These are phyloP conservation scores for Ridgeia piscesae DNA, from an alignment of 1,140 invertebrate species.

Conservation along the genomic window DNA sequence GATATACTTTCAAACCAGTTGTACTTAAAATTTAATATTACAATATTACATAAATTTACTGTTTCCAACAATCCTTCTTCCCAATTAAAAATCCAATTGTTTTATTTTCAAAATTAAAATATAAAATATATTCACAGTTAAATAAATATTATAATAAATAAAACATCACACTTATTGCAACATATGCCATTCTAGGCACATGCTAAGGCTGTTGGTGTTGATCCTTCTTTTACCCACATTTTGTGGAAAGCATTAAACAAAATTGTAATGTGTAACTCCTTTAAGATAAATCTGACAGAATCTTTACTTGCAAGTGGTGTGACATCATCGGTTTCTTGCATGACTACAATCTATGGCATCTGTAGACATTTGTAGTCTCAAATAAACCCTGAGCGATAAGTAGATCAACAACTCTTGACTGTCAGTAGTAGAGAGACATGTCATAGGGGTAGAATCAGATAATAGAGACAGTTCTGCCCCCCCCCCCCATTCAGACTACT, in stretches of 20 bases:
- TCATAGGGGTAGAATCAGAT: background rate
- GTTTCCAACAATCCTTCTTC: too few relatives aligned
- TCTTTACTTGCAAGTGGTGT: background rate
- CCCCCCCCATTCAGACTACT: background rate
- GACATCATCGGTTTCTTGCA: background rate
- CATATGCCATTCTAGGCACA: too few relatives aligned
- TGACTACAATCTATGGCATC: background rate
- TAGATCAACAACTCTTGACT: background rate
- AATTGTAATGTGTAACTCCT: background rate
- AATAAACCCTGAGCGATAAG: background rate
- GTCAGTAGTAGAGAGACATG: background rate
- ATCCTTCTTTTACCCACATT: background rate
- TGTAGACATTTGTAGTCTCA: background rate
- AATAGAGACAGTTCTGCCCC: background rate
- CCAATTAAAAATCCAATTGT: too few relatives aligned
- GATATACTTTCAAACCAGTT: too few relatives aligned
- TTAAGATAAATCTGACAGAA: background rate
- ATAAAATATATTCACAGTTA: too few relatives aligned
- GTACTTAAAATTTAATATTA: too few relatives aligned
- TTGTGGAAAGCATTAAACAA: background rate
- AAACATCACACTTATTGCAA: too few relatives aligned
- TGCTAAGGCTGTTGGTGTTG: too few relatives aligned
- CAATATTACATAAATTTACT: too few relatives aligned
- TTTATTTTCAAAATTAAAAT: too few relatives aligned
- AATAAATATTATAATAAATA: too few relatives aligned